Conservation (phyloP, 2,113 vertebrate genomes). For the Clupea harengus region DNA sequence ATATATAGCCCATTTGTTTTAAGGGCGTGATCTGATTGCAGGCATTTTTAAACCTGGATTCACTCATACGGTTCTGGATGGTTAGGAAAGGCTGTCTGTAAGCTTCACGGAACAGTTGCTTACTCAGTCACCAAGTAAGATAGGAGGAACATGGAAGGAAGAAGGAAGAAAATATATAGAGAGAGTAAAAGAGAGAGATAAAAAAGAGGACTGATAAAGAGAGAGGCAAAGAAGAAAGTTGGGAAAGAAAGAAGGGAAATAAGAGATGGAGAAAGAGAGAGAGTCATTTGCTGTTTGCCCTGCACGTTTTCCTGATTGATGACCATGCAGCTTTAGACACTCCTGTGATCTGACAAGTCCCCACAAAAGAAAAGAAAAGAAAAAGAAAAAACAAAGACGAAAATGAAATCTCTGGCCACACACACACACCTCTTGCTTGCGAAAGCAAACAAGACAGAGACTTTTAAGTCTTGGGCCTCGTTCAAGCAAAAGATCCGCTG, state of each 20-base stretch:
- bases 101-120: not conserved
- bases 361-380: constrained; percentile 52
- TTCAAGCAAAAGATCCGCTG: constrained; percentile 48
- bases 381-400: constrained; percentile 41
- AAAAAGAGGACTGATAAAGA: not conserved
- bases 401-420: constrained; percentile 48
- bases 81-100: not conserved
- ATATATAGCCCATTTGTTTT: not conserved
- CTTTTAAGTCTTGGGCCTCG: constrained; percentile 47
- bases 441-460: constrained; percentile 60
- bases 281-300: constrained; percentile 45
- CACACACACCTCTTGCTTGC: constrained; percentile 54
- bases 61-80: not conserved
- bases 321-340: constrained; percentile 59
- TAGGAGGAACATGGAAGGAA: too few species aligned
- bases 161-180: not conserved
- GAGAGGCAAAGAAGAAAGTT: constrained; percentile 10
- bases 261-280: not conserved
- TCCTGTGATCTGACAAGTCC: constrained; percentile 56
- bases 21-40: too few species aligned
- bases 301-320: constrained; percentile 42
- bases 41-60: not conserved
- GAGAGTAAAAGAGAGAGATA: not conserved
- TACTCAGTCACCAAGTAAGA: not conserved
- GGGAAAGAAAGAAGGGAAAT: constrained; percentile 46